Conservation (phyloP, 1,140 invertebrate genomes). For the Globodera ellingtonae region DNA sequence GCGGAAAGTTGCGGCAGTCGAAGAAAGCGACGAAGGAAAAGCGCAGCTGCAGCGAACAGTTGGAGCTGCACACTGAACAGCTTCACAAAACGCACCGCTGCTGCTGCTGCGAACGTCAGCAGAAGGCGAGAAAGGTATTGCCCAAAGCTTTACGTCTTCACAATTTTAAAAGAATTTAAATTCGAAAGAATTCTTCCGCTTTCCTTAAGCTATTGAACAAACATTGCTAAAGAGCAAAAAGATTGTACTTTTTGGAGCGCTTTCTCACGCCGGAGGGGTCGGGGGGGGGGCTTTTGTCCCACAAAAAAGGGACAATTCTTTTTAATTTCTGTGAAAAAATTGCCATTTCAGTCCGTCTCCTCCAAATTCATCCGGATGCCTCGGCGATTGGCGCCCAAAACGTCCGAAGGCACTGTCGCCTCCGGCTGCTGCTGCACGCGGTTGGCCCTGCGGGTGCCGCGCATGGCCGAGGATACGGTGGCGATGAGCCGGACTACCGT, state of each 20-base stretch:
- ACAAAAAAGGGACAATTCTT: too few relatives aligned
- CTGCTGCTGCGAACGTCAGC: not conserved
- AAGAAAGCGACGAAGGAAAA: not conserved
- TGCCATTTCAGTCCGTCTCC: not conserved
- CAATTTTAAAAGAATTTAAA: too few relatives aligned
- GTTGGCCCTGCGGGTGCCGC: not conserved
- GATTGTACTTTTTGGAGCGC: too few relatives aligned
- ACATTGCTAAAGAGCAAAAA: not conserved
- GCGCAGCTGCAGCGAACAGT: not conserved
- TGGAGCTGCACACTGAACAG: not conserved
- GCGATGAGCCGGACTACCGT: not conserved
- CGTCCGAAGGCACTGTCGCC: not conserved
- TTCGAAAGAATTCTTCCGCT: too few relatives aligned
- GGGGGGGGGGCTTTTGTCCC: too few relatives aligned
- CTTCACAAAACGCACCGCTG: not conserved
- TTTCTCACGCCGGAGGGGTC: too few relatives aligned
- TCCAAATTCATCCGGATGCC: not conserved
- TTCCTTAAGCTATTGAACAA: too few relatives aligned
- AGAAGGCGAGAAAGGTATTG: not conserved
- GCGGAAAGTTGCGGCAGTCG: not conserved
- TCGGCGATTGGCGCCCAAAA: not conserved
- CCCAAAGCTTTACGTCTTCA: too few relatives aligned
- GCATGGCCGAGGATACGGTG: not conserved
- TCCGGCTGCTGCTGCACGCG: not conserved
- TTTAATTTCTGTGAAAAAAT: too few relatives aligned